Evolutionary conservation across 2,888 invertebrate genomes (phyloP).

Genomic region (Coecobrya sp.): DNA sequence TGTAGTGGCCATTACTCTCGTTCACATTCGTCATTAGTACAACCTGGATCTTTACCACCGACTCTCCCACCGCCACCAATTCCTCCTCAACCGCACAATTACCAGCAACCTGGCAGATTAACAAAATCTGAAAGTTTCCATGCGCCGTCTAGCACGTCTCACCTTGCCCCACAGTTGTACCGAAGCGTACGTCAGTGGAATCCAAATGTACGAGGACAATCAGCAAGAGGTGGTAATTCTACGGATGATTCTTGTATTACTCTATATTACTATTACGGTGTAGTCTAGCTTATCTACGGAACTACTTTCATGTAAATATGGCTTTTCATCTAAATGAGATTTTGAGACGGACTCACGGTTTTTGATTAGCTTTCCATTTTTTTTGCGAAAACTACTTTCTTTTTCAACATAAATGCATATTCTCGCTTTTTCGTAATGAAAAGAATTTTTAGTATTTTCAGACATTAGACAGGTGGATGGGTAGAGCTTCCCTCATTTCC

Average conservation of each 20-base stretch:
- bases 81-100: conserved; percentile 84
- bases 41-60: conserved; percentile 85
- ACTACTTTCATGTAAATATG: neutral
- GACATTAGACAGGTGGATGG: conserved; percentile 44
- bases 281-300: conserved; percentile 80
- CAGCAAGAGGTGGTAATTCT: conserved; percentile 84
- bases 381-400: neutral
- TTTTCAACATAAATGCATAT: neutral
- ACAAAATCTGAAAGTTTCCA: conserved; percentile 79
- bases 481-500: conserved; percentile 32
- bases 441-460: neutral
- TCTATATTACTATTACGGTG: conserved; percentile 86
- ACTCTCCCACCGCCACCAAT: conserved; percentile 88
- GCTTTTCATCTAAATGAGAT: conserved; percentile 1
- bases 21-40: conserved; percentile 49
- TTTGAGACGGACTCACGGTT: neutral
- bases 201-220: conserved; percentile 78
- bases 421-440: conserved; percentile 39
- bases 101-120: conserved; percentile 88
- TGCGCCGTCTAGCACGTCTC: conserved; percentile 63
- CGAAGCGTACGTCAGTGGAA: conserved; percentile 85
- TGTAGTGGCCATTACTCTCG: conserved; percentile 63
- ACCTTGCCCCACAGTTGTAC: conserved; percentile 82
- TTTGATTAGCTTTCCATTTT: conserved; percentile 48
- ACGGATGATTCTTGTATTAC: conserved; percentile 83